Evolutionary conservation across 2,888 invertebrate species (phyloP).

Genomic region (Cinara cedri): DNA sequence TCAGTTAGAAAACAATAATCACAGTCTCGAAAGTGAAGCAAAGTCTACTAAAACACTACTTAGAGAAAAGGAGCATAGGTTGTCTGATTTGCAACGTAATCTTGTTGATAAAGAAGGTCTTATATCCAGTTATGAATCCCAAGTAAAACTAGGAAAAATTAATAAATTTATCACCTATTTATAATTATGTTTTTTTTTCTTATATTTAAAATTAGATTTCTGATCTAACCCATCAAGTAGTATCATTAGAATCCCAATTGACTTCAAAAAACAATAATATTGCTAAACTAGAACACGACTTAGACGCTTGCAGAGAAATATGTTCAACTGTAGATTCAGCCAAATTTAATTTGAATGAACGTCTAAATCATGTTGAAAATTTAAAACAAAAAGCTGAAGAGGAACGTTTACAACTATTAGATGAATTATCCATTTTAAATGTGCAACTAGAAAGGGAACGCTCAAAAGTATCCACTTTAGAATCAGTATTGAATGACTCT

Average conservation of each 20-base stretch:
- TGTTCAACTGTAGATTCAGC: slow-evolving; percentile 68
- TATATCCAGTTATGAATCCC: slow-evolving; percentile 68
- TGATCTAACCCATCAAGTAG: slow-evolving; percentile 68
- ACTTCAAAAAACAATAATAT: slow-evolving; percentile 69
- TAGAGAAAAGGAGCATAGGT: slow-evolving; percentile 68
- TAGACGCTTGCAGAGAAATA: slow-evolving; percentile 68
- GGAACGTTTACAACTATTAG: slow-evolving; percentile 63
- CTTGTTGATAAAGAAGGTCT: slow-evolving; percentile 67
- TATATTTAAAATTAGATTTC: slow-evolving; percentile 65
- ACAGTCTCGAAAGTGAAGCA: slow-evolving; percentile 78
- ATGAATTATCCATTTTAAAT: slow-evolving; percentile 31
- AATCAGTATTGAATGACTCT: slow-evolving; percentile 67
- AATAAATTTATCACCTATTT: background rate
- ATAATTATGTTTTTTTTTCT: slow-evolving; percentile 23
- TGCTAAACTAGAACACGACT: slow-evolving; percentile 69
- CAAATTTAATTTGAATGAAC: slow-evolving; percentile 65
- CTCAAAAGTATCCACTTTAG: slow-evolving; percentile 63
- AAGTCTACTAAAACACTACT: slow-evolving; percentile 71
- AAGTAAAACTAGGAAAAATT: slow-evolving; percentile 63
- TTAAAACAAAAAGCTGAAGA: slow-evolving; percentile 67
- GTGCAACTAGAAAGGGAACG: slow-evolving; percentile 63
- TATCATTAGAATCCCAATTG: slow-evolving; percentile 72
- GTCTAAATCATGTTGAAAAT: slow-evolving; percentile 70
- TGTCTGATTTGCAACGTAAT: slow-evolving; percentile 71
- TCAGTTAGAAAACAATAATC: slow-evolving; percentile 78